Percentiles rank a stretch among this genome's conserved stretches.
phyloP scores from a whole-genome alignment of 2,888 invertebrate species.

The Fragum fragum region DNA sequence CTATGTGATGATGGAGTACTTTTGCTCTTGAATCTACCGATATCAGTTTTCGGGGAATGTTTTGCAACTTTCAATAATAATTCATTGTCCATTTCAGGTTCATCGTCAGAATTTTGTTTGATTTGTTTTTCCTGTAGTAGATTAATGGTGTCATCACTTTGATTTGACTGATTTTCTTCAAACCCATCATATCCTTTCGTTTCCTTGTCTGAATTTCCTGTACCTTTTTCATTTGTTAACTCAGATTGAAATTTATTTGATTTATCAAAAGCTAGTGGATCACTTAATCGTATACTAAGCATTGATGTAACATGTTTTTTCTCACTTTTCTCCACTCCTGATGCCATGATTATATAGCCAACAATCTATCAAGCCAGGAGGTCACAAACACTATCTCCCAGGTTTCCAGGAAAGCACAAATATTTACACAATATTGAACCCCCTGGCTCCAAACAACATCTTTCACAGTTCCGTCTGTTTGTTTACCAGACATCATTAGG shows the following conservation, averaged over 20 bases:
- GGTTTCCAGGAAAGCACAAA: background rate
- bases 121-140: background rate
- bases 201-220: background rate
- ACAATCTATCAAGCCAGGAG: background rate
- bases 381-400: background rate
- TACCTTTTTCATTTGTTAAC: background rate
- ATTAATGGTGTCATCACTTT: background rate
- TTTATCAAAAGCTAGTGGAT: background rate
- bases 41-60: background rate
- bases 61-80: background rate
- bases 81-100: background rate
- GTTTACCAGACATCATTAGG: background rate
- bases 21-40: slow-evolving; percentile 11
- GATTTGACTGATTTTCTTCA: no score
- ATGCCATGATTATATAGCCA: background rate
- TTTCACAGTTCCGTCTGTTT: background rate
- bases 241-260: background rate
- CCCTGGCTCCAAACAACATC: background rate
- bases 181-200: background rate
- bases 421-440: slow-evolving; percentile 2
- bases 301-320: slow-evolving; percentile 11
- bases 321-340: background rate
- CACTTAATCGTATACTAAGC: slow-evolving; percentile 28
- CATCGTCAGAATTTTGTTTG: background rate
- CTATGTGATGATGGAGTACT: slow-evolving; percentile 37